These are phyloP conservation scores for Whitmania pigra DNA, from an alignment of 1,140 invertebrate genomes.

Conservation along the genomic window DNA sequence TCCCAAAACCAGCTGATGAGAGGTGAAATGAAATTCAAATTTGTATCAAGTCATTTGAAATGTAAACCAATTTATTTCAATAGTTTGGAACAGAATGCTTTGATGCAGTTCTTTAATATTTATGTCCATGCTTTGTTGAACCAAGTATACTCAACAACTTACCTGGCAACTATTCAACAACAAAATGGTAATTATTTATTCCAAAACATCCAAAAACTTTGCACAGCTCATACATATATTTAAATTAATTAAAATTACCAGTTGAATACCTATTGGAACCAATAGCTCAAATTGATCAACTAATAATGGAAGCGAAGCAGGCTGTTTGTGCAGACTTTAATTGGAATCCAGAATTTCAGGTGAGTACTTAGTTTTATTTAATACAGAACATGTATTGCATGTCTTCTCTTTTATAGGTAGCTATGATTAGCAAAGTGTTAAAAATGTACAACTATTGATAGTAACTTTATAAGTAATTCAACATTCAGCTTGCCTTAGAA, in stretches of 20 bases:
- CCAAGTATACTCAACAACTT: neutral
- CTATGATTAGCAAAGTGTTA: no score
- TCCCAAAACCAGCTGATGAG: conserved; percentile 13
- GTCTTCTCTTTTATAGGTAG: neutral
- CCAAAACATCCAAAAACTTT: neutral
- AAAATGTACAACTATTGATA: no score
- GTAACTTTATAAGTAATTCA: no score
- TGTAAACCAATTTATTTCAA: no score
- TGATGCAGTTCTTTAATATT: conserved; percentile 18
- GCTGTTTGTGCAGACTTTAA: conserved; percentile 5
- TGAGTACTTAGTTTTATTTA: neutral
- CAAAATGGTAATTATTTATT: conserved; percentile 8
- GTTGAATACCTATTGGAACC: conserved; percentile 14
- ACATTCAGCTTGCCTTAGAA: neutral
- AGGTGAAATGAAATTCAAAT: neutral
- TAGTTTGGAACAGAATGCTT: conserved; percentile 17
- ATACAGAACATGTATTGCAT: no score
- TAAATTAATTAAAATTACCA: neutral
- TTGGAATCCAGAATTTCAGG: conserved; percentile 18
- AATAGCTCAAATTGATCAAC: conserved; percentile 14
- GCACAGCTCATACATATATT: neutral
- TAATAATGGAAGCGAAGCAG: conserved; percentile 15
- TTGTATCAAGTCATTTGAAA: no score
- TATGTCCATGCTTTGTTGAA: conserved; percentile 16
- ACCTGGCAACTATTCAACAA: conserved; percentile 15